Conservation (phyloP, 2,113 vertebrate genomes). For the Boleophthalmus pectinirostris region DNA sequence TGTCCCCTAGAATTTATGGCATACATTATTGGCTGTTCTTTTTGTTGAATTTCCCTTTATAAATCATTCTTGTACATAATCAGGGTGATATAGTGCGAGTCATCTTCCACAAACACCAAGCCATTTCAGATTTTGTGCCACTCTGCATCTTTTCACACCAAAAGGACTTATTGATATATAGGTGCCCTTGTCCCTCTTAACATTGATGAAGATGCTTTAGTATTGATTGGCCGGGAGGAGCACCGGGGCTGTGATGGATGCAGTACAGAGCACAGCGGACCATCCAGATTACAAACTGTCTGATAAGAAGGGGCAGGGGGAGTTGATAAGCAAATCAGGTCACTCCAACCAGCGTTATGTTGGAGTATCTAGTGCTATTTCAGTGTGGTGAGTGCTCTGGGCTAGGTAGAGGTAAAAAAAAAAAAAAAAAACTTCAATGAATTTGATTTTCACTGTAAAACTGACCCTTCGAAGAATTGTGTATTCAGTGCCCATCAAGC, state of each 20-base stretch:
- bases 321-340: constrained; percentile 69
- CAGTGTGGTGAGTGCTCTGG: constrained; percentile 54
- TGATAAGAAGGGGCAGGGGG: constrained; percentile 61
- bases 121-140: not conserved
- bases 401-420: constrained; percentile 34
- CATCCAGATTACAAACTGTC: constrained; percentile 63
- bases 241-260: constrained; percentile 48
- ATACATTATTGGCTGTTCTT: constrained; percentile 27
- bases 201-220: constrained; percentile 48
- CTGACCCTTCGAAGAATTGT: not conserved
- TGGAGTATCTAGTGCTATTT: constrained; percentile 41
- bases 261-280: constrained; percentile 28
- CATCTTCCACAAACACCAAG: constrained; percentile 9
- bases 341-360: constrained; percentile 35
- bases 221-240: constrained; percentile 46
- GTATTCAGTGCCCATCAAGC: not conserved
- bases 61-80: constrained; percentile 37
- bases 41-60: constrained; percentile 16
- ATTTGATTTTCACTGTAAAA: not conserved
- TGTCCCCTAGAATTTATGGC: constrained; percentile 37
- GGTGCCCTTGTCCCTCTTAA: constrained; percentile 19
- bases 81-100: constrained; percentile 18
- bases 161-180: constrained; percentile 35
- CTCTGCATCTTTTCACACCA: constrained; percentile 21
- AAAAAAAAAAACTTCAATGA: not conserved